phyloP scores from a whole-genome alignment of 2,113 vertebrate species.

The Stigmatopora argus region DNA sequence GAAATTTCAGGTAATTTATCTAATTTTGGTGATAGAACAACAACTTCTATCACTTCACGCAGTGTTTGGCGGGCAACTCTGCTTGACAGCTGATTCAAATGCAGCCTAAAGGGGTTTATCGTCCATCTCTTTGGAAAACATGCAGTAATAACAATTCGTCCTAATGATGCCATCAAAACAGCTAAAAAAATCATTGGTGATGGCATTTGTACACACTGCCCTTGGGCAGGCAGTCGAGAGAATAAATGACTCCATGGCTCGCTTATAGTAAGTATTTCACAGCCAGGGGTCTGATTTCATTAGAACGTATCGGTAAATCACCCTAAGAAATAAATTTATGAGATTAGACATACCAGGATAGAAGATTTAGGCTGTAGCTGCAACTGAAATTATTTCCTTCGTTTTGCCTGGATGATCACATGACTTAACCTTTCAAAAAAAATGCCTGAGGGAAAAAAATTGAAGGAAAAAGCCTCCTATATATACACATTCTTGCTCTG shows the following conservation, averaged over 20 bases:
- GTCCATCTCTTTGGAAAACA: constrained; percentile 15
- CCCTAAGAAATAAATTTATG: background rate
- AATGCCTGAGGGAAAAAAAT: background rate
- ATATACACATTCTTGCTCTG: constrained; percentile 22
- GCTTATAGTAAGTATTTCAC: background rate
- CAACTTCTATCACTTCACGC: too few relatives aligned
- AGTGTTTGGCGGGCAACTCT: constrained; percentile 8
- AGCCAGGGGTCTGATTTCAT: background rate
- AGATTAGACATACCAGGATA: background rate
- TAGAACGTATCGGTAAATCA: background rate
- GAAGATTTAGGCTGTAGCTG: background rate
- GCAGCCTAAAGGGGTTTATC: constrained; percentile 11
- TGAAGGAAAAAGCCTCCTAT: background rate
- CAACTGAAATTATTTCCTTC: constrained; percentile 12
- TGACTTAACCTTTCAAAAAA: constrained; percentile 7
- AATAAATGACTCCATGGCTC: constrained; percentile 6
- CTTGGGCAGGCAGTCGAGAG: constrained; percentile 4
- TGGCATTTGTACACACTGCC: constrained; percentile 9
- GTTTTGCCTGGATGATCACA: constrained; percentile 33
- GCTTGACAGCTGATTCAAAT: constrained; percentile 22
- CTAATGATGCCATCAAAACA: constrained; percentile 17
- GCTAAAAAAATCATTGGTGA: constrained; percentile 13
- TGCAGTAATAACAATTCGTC: constrained; percentile 12
- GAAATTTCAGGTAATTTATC: too few relatives aligned
- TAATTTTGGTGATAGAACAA: too few relatives aligned